phyloP scores from a whole-genome alignment of 1,140 invertebrate genomes.

The Tenebrio molitor region DNA sequence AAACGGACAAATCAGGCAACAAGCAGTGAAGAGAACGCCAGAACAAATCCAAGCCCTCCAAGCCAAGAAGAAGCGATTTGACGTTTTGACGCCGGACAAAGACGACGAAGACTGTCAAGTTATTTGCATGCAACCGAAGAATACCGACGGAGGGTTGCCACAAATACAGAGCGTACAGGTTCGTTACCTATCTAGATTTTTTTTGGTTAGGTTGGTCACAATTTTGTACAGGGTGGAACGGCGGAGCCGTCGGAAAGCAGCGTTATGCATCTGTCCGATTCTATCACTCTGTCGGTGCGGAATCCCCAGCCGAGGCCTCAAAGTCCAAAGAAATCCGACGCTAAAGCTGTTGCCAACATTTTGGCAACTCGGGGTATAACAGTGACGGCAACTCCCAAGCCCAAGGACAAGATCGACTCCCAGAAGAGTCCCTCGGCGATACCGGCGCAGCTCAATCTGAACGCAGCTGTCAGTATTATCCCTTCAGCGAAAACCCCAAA shows the following conservation, averaged over 20 bases:
- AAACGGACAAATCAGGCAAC: constrained; percentile 43
- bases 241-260: constrained; percentile 67
- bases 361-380: constrained; percentile 82
- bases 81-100: constrained; percentile 71
- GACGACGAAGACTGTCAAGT: constrained; percentile 76
- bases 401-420: constrained; percentile 59
- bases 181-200: too few species aligned
- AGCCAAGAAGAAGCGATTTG: constrained; percentile 69
- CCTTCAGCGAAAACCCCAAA: constrained; percentile 63
- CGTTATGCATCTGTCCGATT: constrained; percentile 74
- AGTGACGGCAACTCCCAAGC: constrained; percentile 72
- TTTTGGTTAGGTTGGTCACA: constrained; percentile 15
- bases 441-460: constrained; percentile 75
- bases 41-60: constrained; percentile 54
- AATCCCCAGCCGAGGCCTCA: constrained; percentile 62
- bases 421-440: constrained; percentile 53
- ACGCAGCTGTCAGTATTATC: constrained; percentile 80
- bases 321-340: constrained; percentile 73
- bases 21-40: constrained; percentile 52
- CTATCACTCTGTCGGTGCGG: constrained; percentile 77
- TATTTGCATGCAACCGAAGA: constrained; percentile 80
- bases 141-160: constrained; percentile 74
- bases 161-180: constrained; percentile 81
- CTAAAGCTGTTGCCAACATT: constrained; percentile 80
- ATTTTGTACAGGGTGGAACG: constrained; percentile 56